Percentiles rank a stretch among this genome's conserved stretches.
phyloP scores from a whole-genome alignment of 2,888 invertebrate genomes.

The Epistrophella euchroma region DNA sequence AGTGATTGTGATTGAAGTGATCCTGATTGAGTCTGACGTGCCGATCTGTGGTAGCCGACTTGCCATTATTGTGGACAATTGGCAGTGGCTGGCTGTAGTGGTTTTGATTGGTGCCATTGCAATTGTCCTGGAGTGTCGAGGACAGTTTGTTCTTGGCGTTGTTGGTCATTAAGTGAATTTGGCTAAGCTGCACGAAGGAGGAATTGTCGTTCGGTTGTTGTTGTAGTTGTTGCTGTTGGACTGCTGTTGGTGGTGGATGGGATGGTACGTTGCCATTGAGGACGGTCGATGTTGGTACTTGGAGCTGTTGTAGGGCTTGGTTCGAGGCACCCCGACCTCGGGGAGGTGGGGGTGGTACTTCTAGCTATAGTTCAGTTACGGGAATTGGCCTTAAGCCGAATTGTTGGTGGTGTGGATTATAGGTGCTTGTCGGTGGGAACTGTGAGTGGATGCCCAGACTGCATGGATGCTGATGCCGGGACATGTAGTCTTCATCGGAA shows the following conservation, averaged over 20 bases:
- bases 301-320: slow-evolving; percentile 82
- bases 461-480: slow-evolving; percentile 83
- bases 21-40: slow-evolving; percentile 82
- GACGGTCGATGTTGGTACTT: slow-evolving; percentile 81
- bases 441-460: slow-evolving; percentile 82
- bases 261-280: slow-evolving; percentile 80
- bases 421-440: slow-evolving; percentile 81
- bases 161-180: slow-evolving; percentile 83
- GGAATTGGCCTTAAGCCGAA: slow-evolving; percentile 88
- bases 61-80: slow-evolving; percentile 78
- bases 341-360: slow-evolving; percentile 93
- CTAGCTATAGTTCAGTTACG: slow-evolving; percentile 97
- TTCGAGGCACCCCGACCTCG: slow-evolving; percentile 84
- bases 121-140: slow-evolving; percentile 80
- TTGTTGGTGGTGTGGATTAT: slow-evolving; percentile 84
- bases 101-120: slow-evolving; percentile 80
- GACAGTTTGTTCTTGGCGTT: slow-evolving; percentile 77
- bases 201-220: slow-evolving; percentile 68
- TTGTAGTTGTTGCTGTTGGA: slow-evolving; percentile 71
- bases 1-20: slow-evolving; percentile 82
- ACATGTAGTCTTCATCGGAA: slow-evolving; percentile 92
- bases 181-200: slow-evolving; percentile 83
- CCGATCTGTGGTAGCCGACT: slow-evolving; percentile 78
- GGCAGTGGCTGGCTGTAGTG: slow-evolving; percentile 82
- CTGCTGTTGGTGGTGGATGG: slow-evolving; percentile 77